A percentile compares a stretch with the other conserved stretches of the same genome.
Evolutionary conservation across 2,113 vertebrate species (phyloP).

Genomic region (Ochotona curzoniae): DNA sequence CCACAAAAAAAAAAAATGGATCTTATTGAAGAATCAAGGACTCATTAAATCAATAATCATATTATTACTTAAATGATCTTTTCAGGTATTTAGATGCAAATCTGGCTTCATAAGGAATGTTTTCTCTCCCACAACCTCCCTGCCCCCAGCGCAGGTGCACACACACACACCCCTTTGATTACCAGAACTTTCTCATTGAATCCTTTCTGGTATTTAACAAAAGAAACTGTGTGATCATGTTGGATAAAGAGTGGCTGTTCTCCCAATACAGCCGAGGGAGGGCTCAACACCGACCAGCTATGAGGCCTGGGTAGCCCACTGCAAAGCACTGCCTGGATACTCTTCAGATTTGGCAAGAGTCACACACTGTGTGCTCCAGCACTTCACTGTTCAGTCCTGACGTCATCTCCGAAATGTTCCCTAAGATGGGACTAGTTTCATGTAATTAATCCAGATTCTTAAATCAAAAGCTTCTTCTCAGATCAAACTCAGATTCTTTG

Average conservation of each 20-base stretch:
- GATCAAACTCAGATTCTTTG: background rate
- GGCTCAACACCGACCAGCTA: background rate
- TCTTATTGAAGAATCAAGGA: background rate
- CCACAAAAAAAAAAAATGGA: background rate
- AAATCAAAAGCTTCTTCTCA: conserved; percentile 6
- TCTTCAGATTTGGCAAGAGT: background rate
- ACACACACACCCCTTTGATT: no score
- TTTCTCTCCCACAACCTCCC: background rate
- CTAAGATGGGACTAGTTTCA: background rate
- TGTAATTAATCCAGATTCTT: background rate
- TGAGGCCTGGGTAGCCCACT: background rate
- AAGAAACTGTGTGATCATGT: background rate
- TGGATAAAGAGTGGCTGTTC: background rate
- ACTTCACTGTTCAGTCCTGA: background rate
- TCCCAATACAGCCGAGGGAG: background rate
- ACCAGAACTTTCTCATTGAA: background rate
- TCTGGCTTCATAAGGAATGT: background rate
- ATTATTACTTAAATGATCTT: conserved; percentile 18
- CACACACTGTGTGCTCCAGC: background rate
- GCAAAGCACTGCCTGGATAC: background rate
- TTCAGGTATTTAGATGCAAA: background rate
- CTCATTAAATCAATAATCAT: background rate
- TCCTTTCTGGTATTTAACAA: background rate
- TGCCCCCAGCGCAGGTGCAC: no score
- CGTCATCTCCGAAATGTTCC: conserved; percentile 1